A percentile compares a stretch with the other conserved stretches of the same genome.
These are phyloP conservation scores for Megaptera novaeangliae DNA, from an alignment of 2,113 vertebrate species.

Conservation along the genomic window DNA sequence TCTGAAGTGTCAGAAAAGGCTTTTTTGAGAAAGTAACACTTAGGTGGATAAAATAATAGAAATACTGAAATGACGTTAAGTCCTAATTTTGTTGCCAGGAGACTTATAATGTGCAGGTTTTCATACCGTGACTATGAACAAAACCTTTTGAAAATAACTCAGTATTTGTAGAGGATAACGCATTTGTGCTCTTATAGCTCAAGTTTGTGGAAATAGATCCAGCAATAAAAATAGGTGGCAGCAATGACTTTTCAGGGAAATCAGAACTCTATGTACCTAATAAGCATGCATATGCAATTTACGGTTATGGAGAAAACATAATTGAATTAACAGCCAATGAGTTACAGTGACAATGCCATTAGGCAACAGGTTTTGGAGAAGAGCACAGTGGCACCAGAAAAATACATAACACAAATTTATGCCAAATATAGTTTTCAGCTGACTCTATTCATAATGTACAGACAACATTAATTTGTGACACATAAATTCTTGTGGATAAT, in stretches of 20 bases:
- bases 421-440: background rate
- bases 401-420: background rate
- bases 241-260: background rate
- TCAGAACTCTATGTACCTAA: background rate
- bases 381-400: background rate
- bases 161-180: background rate
- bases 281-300: background rate
- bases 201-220: constrained; percentile 2
- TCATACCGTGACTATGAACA: background rate
- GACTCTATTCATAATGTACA: background rate
- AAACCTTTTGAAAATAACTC: background rate
- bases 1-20: background rate
- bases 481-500: background rate
- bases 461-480: background rate
- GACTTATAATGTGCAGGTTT: background rate
- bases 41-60: background rate
- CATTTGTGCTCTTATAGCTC: background rate
- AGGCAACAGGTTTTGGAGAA: background rate
- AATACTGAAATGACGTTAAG: background rate
- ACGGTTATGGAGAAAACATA: background rate
- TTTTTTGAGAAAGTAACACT: background rate
- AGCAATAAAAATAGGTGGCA: background rate
- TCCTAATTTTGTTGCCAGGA: background rate
- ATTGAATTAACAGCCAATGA: background rate
- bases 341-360: background rate